Conservation (phyloP, 2,113 vertebrate genomes). For the Eretmochelys imbricata region DNA sequence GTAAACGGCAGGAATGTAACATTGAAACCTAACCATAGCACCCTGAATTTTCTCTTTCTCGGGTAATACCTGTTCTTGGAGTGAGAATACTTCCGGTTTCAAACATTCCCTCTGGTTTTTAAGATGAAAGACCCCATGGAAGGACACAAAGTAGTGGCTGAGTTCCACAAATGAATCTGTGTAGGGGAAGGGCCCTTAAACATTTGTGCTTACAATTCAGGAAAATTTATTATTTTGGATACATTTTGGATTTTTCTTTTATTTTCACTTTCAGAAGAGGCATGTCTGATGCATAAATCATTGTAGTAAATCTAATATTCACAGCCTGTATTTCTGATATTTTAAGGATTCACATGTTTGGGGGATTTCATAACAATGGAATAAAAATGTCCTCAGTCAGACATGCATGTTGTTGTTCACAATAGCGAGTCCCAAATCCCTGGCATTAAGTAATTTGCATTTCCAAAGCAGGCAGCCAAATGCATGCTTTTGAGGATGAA, state of each 20-base stretch:
- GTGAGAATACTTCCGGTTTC: background rate
- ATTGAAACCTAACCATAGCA: accelerated
- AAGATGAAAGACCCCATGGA: accelerated
- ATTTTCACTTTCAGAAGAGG: background rate
- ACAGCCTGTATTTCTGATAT: background rate
- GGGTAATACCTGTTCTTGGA: accelerated
- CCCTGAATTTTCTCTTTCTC: background rate
- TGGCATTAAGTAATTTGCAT: background rate
- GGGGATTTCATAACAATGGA: background rate
- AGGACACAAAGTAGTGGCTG: background rate
- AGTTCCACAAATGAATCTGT: background rate
- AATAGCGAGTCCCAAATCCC: background rate
- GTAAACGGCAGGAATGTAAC: accelerated
- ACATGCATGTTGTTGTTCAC: background rate
- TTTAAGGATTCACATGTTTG: background rate
- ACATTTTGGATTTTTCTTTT: background rate
- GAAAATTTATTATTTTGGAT: background rate
- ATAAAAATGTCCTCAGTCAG: background rate
- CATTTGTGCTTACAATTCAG: background rate
- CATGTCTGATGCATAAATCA: background rate
- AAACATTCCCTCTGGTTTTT: accelerated
- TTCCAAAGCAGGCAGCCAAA: background rate
- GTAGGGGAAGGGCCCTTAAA: background rate
- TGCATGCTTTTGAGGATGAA: too few species aligned
- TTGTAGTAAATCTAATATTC: background rate